Evolutionary conservation across 2,797 vertebrate genomes (phyloP).

Genomic region (Scolopax rusticola): DNA sequence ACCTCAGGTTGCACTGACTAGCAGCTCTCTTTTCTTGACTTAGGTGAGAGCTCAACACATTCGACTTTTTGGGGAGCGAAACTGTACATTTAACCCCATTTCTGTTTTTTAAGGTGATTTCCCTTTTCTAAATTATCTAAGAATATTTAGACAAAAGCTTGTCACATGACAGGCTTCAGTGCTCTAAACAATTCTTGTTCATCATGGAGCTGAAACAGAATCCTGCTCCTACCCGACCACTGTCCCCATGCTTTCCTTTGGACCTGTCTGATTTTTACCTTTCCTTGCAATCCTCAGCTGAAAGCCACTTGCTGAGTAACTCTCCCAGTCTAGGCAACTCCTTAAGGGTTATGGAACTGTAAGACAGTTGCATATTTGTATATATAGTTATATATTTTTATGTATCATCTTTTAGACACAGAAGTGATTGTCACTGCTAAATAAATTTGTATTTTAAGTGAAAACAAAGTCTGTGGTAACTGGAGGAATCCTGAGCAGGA

Average conservation of each 20-base stretch:
- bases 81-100: background rate
- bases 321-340: background rate
- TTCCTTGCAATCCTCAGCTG: background rate
- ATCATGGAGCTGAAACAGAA: background rate
- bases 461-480: background rate
- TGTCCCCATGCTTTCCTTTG: background rate
- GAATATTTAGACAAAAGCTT: background rate
- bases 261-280: background rate
- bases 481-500: background rate
- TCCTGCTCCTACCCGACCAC: background rate
- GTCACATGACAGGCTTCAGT: background rate
- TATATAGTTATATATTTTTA: background rate
- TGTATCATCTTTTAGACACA: background rate
- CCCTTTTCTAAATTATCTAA: background rate
- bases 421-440: background rate
- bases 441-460: background rate
- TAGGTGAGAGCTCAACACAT: background rate
- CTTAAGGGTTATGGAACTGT: background rate
- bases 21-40: background rate
- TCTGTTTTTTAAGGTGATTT: background rate
- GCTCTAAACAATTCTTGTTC: background rate
- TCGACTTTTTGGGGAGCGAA: background rate
- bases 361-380: background rate
- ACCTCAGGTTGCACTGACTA: background rate
- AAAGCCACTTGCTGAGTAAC: background rate